Evolutionary conservation across 2,797 vertebrate genomes (phyloP), one percentile per base, ranked within the genome.

Genomic region (Takifugu ocellatus): DNA sequence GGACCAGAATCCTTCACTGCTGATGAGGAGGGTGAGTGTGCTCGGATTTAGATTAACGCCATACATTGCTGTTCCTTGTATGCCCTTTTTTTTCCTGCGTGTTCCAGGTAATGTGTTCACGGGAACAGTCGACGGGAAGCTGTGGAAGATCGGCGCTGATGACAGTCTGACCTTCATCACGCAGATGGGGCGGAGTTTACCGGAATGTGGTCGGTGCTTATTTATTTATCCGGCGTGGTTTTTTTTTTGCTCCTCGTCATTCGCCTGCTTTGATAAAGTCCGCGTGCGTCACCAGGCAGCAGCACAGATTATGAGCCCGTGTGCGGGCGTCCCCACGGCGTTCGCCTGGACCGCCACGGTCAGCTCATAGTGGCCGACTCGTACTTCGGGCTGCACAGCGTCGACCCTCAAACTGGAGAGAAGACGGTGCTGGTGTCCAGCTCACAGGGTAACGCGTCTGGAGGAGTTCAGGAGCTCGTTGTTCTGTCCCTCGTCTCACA

Each of bases 51-150:
- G 14, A 15, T 10, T 17, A n/a, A 17, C 5, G 24, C 45, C 7
- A 12, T 24, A 24, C 24, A 33, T 10, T 14, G 21, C 10, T 24
- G 6, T 49, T 12, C 43, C 12, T 43, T 12, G 42, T 3, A 8
- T 44, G 12, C 3, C 14, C n/a, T 33, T 10, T 16, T 21, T 15
- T 16, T 17, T 33, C 14, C 5, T 12, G 51, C 75, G 64, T 50
- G 50, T 63, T 52, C 15, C 60, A 93, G 90, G 90, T 63, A 89
- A 90, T 5, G 61, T 91, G 50, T 93, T 87, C 77, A 92, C 90
- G 0, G 91, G 91, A 0, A 91, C 90, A 0, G 89, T 91, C 56
- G 89, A 91, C 25, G 90, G 89, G 66, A 92, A 91, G 36, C 76
- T 92, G 59, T 92, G 92, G 90, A 77, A 79, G 58, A 88, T 92